Evolutionary conservation across 2,113 vertebrate species (phyloP).

Genomic region (Onychostruthus taczanowskii): DNA sequence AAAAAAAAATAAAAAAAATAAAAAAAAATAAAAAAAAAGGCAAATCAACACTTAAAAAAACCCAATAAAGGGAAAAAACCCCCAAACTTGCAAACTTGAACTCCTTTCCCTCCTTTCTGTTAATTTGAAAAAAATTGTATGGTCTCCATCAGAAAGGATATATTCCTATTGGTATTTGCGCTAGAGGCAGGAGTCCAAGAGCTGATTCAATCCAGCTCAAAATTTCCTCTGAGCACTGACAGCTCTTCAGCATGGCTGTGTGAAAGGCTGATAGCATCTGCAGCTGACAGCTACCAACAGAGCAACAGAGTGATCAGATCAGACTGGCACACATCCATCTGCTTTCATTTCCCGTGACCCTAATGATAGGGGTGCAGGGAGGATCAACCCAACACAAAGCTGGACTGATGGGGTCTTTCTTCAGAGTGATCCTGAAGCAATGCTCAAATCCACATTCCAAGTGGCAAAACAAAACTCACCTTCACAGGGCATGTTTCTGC

Average conservation of each 20-base stretch:
- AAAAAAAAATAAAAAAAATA: not conserved
- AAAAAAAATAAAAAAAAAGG: not conserved
- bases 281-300: not conserved
- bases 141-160: not conserved
- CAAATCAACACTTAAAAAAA: not conserved
- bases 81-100: not conserved
- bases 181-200: not conserved
- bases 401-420: not conserved
- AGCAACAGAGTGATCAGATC: not conserved
- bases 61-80: not conserved
- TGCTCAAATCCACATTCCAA: fast-evolving
- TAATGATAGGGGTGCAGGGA: not conserved
- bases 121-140: not conserved
- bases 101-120: not conserved
- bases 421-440: not conserved
- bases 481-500: not conserved
- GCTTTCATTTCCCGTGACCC: not conserved
- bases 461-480: not conserved
- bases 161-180: fast-evolving
- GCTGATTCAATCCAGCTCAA: not conserved
- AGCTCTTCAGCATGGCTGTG: not conserved
- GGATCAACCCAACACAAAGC: not conserved
- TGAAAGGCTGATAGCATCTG: not conserved
- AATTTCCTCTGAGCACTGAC: not conserved
- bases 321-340: not conserved